phyloP scores from a whole-genome alignment of 2,113 vertebrate genomes.

The Maccullochella peelii region DNA sequence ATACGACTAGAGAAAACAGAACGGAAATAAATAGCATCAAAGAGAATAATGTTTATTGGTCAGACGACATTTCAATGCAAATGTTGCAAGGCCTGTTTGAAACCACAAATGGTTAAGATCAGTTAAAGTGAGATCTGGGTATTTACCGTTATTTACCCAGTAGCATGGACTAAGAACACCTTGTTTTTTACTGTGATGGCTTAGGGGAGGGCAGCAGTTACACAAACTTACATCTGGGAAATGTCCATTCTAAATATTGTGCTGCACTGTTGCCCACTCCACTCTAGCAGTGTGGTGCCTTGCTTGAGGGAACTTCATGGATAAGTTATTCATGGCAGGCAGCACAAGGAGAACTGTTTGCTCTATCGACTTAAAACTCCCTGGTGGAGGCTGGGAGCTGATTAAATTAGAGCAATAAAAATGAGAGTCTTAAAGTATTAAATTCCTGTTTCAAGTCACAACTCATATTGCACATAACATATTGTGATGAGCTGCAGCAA shows the following conservation, averaged over 20 bases:
- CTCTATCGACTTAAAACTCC: slow-evolving; percentile 70
- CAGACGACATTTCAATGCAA: slow-evolving; percentile 15
- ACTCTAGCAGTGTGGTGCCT: slow-evolving; percentile 45
- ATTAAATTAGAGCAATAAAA: slow-evolving; percentile 75
- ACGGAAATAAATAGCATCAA: neutral
- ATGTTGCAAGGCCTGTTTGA: neutral
- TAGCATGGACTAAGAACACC: slow-evolving; percentile 31
- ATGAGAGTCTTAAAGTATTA: slow-evolving; percentile 74
- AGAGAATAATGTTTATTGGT: neutral
- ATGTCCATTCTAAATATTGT: slow-evolving; percentile 55
- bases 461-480: slow-evolving; percentile 75
- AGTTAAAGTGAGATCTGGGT: slow-evolving; percentile 38
- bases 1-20: slow-evolving; percentile 14
- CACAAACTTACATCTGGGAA: slow-evolving; percentile 55
- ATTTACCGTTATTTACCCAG: slow-evolving; percentile 40
- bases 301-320: slow-evolving; percentile 59
- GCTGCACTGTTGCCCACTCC: slow-evolving; percentile 29
- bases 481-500: slow-evolving; percentile 72
- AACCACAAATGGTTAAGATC: slow-evolving; percentile 16
- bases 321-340: slow-evolving; percentile 53
- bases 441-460: slow-evolving; percentile 76
- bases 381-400: slow-evolving; percentile 55
- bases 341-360: slow-evolving; percentile 55
- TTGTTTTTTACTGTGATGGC: slow-evolving; percentile 30
- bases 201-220: slow-evolving; percentile 10